phyloP scores from a whole-genome alignment of 2,888 invertebrate species.

The Petrolisthes manimaculis region DNA sequence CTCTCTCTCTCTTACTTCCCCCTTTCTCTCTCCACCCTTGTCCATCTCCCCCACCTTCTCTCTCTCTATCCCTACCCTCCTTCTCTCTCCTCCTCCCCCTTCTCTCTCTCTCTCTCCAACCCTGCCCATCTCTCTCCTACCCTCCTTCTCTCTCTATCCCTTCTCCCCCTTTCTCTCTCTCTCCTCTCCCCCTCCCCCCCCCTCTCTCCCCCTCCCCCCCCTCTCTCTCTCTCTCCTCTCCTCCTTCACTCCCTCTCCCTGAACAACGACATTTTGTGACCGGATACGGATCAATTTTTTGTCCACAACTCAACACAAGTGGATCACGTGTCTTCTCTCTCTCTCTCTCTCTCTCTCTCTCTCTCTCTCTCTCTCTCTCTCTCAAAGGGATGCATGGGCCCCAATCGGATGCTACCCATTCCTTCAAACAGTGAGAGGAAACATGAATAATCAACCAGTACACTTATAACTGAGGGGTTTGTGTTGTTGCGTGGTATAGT shows the following conservation, averaged over 20 bases:
- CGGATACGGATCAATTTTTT: too few relatives aligned
- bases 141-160: not conserved
- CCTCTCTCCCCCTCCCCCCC: not conserved
- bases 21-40: too few relatives aligned
- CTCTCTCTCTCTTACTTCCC: too few relatives aligned
- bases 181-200: not conserved
- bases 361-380: too few relatives aligned
- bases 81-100: not conserved
- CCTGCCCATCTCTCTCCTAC: not conserved
- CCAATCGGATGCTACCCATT: too few relatives aligned
- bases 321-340: too few relatives aligned
- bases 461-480: too few relatives aligned
- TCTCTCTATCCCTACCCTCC: not conserved
- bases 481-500: not conserved
- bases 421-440: too few relatives aligned
- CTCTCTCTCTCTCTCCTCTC: too few relatives aligned
- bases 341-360: conserved; percentile 6
- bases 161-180: not conserved
- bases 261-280: not conserved
- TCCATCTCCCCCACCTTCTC: not conserved
- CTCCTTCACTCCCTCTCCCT: not conserved
- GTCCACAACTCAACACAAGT: too few relatives aligned
- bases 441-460: too few relatives aligned
- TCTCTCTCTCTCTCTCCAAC: not conserved
- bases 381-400: too few relatives aligned